These are phyloP conservation scores for Achroia grisella DNA, from an alignment of 1,140 invertebrate genomes.

Conservation along the genomic window DNA sequence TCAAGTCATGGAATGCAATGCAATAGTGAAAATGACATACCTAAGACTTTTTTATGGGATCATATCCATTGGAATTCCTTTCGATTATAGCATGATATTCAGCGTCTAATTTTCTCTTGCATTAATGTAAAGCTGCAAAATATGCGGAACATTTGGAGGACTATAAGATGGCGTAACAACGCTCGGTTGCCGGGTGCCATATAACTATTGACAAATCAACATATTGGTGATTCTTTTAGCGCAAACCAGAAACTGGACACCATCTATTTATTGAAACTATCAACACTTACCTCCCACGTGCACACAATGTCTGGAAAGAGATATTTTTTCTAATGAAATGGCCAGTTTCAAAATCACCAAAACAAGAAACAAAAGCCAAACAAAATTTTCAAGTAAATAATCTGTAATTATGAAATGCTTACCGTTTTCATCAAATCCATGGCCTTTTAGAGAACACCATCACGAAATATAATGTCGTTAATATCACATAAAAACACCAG, in stretches of 20 bases:
- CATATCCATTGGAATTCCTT: constrained; percentile 39
- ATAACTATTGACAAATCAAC: constrained; percentile 67
- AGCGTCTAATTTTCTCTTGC: constrained; percentile 42
- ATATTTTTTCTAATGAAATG: constrained; percentile 74
- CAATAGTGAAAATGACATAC: constrained; percentile 65
- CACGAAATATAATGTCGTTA: constrained; percentile 62
- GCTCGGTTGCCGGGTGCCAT: constrained; percentile 69
- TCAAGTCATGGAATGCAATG: constrained; percentile 56
- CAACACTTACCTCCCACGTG: constrained; percentile 71
- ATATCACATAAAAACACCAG: constrained; percentile 61
- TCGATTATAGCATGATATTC: constrained; percentile 48
- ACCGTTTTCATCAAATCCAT: constrained; percentile 74
- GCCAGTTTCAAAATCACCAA: constrained; percentile 73
- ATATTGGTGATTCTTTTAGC: constrained; percentile 42
- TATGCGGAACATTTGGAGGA: constrained; percentile 67
- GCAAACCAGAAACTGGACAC: constrained; percentile 44
- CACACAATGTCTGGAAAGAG: constrained; percentile 73
- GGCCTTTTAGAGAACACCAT: constrained; percentile 71
- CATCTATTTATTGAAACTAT: constrained; percentile 53
- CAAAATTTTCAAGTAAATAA: constrained; percentile 52
- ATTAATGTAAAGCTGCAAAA: constrained; percentile 54
- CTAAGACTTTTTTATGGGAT: constrained; percentile 45
- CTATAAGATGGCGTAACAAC: constrained; percentile 74
- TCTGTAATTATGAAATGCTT: constrained; percentile 49
- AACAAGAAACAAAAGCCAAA: constrained; percentile 74